Conservation (phyloP, 2,113 vertebrate species). For the Sarotherodon lohbergeri region DNA sequence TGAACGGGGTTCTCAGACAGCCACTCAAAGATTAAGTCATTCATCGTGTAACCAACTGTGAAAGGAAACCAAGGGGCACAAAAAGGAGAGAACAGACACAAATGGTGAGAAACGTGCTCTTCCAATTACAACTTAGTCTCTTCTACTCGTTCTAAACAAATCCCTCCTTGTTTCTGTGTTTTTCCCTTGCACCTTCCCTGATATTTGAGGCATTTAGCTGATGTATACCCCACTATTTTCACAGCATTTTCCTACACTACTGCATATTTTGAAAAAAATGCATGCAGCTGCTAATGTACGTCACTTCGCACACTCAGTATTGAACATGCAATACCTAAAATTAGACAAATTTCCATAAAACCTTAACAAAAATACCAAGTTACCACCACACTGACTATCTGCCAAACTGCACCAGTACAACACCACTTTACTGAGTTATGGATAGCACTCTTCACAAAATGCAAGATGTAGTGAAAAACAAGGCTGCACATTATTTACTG, state of each 20-base stretch:
- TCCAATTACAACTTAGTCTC: neutral
- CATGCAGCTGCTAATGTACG: neutral
- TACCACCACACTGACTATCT: neutral
- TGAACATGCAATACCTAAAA: neutral
- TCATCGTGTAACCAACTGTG: conserved; percentile 94
- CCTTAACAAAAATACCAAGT: neutral
- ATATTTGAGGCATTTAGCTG: neutral
- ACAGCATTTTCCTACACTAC: neutral
- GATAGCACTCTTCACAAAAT: neutral
- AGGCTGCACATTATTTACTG: neutral
- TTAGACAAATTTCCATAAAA: neutral
- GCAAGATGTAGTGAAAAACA: neutral
- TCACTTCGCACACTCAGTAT: neutral
- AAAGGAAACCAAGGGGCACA: neutral
- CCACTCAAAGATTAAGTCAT: conserved; percentile 91
- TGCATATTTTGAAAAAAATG: neutral
- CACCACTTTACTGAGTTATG: neutral
- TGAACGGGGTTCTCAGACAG: conserved; percentile 85
- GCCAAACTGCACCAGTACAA: neutral
- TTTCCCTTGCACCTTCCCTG: neutral
- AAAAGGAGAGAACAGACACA: neutral
- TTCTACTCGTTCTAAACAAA: neutral
- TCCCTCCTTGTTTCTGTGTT: rapidly evolving
- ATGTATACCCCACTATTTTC: neutral
- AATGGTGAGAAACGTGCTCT: neutral